phyloP scores from a whole-genome alignment of 2,113 vertebrate genomes.

The Etheostoma spectabile region DNA sequence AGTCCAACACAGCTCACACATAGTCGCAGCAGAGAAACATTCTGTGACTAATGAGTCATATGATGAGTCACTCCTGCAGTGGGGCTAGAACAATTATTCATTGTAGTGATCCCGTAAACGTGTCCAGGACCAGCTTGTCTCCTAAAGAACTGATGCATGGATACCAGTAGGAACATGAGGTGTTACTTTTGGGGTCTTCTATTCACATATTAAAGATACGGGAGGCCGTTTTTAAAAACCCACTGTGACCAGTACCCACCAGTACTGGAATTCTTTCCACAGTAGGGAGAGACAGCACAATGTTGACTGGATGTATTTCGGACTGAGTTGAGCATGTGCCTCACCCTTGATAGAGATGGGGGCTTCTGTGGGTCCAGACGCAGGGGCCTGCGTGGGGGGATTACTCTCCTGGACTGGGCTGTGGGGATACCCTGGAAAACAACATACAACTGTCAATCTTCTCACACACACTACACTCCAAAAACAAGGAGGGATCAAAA shows the following conservation, averaged over 20 bases:
- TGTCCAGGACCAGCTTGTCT: background rate
- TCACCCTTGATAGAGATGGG: conserved; percentile 83
- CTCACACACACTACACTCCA: background rate
- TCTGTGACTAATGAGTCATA: background rate
- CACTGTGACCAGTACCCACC: background rate
- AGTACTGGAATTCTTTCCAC: too few relatives aligned
- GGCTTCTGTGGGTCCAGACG: conserved; percentile 80
- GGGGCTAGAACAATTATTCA: background rate
- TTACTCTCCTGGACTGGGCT: conserved; percentile 88
- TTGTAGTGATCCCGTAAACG: background rate
- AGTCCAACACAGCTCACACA: too few relatives aligned
- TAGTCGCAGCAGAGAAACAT: background rate
- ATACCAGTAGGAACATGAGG: too few relatives aligned
- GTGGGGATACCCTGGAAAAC: conserved; percentile 87
- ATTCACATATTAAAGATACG: background rate
- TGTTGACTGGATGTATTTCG: conserved; percentile 5
- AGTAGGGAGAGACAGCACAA: background rate
- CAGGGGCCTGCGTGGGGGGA: conserved; percentile 82
- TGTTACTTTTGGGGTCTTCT: background rate
- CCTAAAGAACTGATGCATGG: too few relatives aligned
- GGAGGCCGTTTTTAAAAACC: too few relatives aligned
- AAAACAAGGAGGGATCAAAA: background rate
- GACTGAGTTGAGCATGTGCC: background rate
- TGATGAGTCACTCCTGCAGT: conserved; percentile 1
- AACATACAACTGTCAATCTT: conserved; percentile 11